Conservation (phyloP, 2,113 vertebrate genomes). For the Dendrocopos noguchii region DNA sequence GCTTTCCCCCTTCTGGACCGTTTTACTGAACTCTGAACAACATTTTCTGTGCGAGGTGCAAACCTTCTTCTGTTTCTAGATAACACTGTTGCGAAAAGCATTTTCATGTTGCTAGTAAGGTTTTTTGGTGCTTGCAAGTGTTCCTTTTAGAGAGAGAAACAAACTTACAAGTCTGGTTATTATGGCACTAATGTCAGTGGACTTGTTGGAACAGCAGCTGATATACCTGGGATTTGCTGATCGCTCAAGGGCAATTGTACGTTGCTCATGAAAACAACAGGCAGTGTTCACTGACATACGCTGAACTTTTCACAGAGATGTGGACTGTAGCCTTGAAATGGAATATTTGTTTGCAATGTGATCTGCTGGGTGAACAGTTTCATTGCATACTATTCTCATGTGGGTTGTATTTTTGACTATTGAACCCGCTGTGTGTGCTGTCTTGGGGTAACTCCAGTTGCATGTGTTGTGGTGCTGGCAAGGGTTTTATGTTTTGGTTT, state of each 20-base stretch:
- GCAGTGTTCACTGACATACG: not conserved
- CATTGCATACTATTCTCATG: not conserved
- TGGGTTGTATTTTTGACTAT: not conserved
- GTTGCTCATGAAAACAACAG: not conserved
- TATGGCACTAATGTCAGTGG: not conserved
- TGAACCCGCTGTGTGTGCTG: not conserved
- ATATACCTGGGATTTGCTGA: conserved; percentile 6
- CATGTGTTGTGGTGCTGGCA: not conserved
- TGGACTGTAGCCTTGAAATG: not conserved
- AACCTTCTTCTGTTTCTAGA: conserved; percentile 30
- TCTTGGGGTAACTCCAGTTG: not conserved
- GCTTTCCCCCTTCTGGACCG: conserved; percentile 4
- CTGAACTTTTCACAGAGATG: not conserved
- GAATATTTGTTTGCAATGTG: not conserved
- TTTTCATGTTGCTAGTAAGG: conserved; percentile 8
- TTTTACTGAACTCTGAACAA: not conserved
- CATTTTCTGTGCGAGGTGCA: conserved; percentile 21
- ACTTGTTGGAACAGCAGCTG: conserved; percentile 41
- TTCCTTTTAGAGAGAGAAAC: conserved; percentile 1
- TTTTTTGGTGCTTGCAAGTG: not conserved
- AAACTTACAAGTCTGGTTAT: not conserved
- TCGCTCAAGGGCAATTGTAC: conserved; percentile 23
- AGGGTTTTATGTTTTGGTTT: not conserved
- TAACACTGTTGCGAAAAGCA: conserved; percentile 8
- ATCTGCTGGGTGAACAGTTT: not conserved